A percentile compares a stretch with the other conserved stretches of the same genome.
Conservation (phyloP, 2,797 vertebrate species). For the Tolypeutes matacus region DNA sequence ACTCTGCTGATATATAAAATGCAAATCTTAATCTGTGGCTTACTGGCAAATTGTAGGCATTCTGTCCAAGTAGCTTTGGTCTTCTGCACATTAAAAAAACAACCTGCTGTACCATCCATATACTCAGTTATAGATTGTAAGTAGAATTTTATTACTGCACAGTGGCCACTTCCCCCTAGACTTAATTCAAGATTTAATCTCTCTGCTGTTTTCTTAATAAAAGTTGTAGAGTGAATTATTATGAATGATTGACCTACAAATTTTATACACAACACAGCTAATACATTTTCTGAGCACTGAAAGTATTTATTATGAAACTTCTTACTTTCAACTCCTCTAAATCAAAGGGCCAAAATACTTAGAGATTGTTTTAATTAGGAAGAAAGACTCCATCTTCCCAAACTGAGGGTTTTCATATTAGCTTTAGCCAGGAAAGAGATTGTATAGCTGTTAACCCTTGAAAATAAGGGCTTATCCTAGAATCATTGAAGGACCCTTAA, state of each 20-base stretch:
- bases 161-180: constrained; percentile 78
- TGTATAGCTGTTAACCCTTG: constrained; percentile 83
- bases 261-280: constrained; percentile 74
- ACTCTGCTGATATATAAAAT: constrained; percentile 54
- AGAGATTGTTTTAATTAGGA: constrained; percentile 58
- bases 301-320: constrained; percentile 64
- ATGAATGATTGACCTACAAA: constrained; percentile 55
- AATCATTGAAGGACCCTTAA: constrained; percentile 83
- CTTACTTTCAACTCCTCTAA: constrained; percentile 62
- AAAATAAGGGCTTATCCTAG: constrained; percentile 86
- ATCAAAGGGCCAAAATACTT: constrained; percentile 73
- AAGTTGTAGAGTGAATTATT: constrained; percentile 69
- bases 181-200: constrained; percentile 83
- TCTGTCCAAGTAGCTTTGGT: constrained; percentile 69
- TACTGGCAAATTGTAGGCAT: constrained; percentile 51
- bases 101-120: constrained; percentile 69
- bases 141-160: constrained; percentile 72
- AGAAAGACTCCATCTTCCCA: no score
- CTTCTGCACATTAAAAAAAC: constrained; percentile 70
- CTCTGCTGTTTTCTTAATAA: constrained; percentile 82
- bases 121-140: constrained; percentile 68
- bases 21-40: constrained; percentile 64
- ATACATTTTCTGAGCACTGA: constrained; percentile 74
- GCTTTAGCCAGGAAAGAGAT: constrained; percentile 71
- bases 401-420: constrained; percentile 77